phyloP scores from a whole-genome alignment of 2,797 vertebrate genomes.

The Serranus cabrilla region DNA sequence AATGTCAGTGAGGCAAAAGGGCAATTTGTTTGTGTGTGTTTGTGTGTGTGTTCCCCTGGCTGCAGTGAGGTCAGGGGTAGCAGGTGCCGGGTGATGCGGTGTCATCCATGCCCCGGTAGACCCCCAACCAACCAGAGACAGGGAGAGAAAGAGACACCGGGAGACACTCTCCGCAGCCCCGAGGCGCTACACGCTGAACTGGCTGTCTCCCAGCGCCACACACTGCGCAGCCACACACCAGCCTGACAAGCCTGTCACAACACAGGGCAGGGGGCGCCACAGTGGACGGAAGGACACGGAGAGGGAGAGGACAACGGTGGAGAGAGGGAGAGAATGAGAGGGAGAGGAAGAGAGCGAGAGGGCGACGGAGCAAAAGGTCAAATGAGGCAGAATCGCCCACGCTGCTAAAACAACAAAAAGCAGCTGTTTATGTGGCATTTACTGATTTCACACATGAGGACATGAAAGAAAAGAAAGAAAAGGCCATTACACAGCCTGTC shows the following conservation, averaged over 20 bases:
- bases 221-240: constrained; percentile 30
- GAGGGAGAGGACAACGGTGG: constrained; percentile 1
- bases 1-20: constrained; percentile 44
- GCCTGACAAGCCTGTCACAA: constrained; percentile 73
- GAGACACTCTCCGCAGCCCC: constrained; percentile 23
- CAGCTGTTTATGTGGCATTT: constrained; percentile 68
- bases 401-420: constrained; percentile 45
- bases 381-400: constrained; percentile 48
- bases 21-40: constrained; percentile 48
- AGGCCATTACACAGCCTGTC: constrained; percentile 16
- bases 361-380: constrained; percentile 66
- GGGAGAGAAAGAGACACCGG: background rate
- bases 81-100: constrained; percentile 77
- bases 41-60: constrained; percentile 40
- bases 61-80: constrained; percentile 59
- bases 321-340: constrained; percentile 7
- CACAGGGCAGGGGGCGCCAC: constrained; percentile 47
- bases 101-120: constrained; percentile 44
- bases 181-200: constrained; percentile 31
- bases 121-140: constrained; percentile 51
- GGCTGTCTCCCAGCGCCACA: constrained; percentile 51
- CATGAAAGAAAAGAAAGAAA: constrained; percentile 45
- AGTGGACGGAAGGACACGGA: constrained; percentile 29
- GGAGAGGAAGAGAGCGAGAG: constrained; percentile 3
- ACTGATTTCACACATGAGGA: constrained; percentile 65